Conservation (phyloP, 1,140 invertebrate genomes). For the Nautilus pompilius region DNA sequence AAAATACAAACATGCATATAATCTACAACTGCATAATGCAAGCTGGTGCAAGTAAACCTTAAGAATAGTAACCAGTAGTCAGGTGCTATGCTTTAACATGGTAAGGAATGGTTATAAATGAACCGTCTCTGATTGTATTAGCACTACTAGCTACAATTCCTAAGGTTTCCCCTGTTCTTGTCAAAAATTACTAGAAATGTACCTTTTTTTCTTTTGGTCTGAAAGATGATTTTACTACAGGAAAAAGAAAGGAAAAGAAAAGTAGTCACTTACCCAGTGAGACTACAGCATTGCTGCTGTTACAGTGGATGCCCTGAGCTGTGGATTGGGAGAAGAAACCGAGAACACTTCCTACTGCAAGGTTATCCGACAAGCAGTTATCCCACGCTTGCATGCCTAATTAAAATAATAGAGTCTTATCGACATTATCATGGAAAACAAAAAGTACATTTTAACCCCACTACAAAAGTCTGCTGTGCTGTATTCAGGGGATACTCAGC, state of each 20-base stretch:
- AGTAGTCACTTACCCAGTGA: constrained; percentile 16
- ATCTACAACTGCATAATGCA: neutral
- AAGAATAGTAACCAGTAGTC: neutral
- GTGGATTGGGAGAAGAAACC: constrained; percentile 22
- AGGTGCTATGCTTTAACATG: neutral
- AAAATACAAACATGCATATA: neutral
- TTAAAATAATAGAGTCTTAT: constrained; percentile 2
- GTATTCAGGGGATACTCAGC: neutral
- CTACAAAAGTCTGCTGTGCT: neutral
- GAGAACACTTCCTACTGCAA: constrained; percentile 8
- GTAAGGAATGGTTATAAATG: neutral
- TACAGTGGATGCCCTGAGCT: constrained; percentile 16
- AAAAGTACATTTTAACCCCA: neutral
- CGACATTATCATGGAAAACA: neutral
- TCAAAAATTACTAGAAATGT: neutral
- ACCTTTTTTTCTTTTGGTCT: neutral
- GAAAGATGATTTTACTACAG: neutral
- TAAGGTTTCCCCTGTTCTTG: neutral
- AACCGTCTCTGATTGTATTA: neutral
- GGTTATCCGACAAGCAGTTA: constrained; percentile 11
- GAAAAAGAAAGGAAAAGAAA: neutral
- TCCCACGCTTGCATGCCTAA: constrained; percentile 28
- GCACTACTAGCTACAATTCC: neutral
- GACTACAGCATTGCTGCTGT: constrained; percentile 1
- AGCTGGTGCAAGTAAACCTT: neutral